phyloP scores from a whole-genome alignment of 2,113 vertebrate species.

The Hystrix brachyura region DNA sequence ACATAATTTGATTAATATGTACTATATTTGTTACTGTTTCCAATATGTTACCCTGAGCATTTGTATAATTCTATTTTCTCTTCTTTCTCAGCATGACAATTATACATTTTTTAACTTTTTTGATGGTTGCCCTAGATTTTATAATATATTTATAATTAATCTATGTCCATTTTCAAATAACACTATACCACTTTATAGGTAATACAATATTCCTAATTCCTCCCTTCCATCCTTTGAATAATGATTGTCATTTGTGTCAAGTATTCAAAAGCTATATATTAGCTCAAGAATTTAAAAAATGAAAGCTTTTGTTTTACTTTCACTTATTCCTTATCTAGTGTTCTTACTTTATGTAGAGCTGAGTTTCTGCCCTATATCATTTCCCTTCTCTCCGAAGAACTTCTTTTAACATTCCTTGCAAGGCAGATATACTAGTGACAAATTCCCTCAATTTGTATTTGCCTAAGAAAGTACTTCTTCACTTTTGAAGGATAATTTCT shows the following conservation, averaged over 20 bases:
- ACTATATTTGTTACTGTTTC: not conserved
- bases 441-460: not conserved
- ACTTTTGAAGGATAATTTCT: slow-evolving; percentile 47
- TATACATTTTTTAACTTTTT: not conserved
- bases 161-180: not conserved
- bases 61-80: not conserved
- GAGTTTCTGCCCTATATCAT: not conserved
- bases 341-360: not conserved
- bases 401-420: not conserved
- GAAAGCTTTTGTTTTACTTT: slow-evolving; percentile 4
- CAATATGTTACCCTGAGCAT: not conserved
- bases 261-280: not conserved
- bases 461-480: slow-evolving; percentile 6
- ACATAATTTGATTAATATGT: not conserved
- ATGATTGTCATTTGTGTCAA: not conserved
- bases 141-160: not conserved
- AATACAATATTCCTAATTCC: not conserved
- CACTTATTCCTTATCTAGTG: not conserved
- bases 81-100: not conserved
- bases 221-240: not conserved
- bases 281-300: not conserved
- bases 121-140: not conserved
- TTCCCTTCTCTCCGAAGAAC: slow-evolving; percentile 32
- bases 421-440: not conserved
- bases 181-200: not conserved